A percentile compares a stretch with the other conserved stretches of the same genome.
Conservation (phyloP, 1,140 invertebrate species). For the Rhyacophila brunnea region DNA sequence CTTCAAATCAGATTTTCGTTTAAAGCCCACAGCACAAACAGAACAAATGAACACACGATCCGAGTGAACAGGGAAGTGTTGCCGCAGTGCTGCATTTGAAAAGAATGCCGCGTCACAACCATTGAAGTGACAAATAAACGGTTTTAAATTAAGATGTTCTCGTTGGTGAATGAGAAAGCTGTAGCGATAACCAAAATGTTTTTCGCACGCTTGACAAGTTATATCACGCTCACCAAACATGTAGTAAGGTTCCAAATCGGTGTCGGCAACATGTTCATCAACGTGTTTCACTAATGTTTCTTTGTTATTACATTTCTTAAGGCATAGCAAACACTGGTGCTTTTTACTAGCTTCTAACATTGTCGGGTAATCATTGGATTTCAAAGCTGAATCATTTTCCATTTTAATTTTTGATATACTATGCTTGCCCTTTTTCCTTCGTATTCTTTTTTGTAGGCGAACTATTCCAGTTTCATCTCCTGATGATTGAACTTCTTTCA, state of each 20-base stretch:
- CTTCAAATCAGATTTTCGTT: constrained; percentile 27
- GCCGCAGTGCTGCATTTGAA: constrained; percentile 20
- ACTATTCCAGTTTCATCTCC: not conserved
- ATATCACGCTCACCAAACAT: constrained; percentile 22
- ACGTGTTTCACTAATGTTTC: constrained; percentile 21
- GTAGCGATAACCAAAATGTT: constrained; percentile 20
- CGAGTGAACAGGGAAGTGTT: constrained; percentile 26
- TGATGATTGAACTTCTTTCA: not conserved
- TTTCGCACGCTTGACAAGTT: constrained; percentile 17
- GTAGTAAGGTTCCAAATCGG: constrained; percentile 30
- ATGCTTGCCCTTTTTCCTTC: constrained; percentile 1
- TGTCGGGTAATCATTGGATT: constrained; percentile 16
- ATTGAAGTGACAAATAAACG: constrained; percentile 24
- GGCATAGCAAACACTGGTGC: constrained; percentile 27
- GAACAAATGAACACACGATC: constrained; percentile 27
- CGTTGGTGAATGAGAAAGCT: constrained; percentile 28
- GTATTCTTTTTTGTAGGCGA: not conserved
- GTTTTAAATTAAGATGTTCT: constrained; percentile 28
- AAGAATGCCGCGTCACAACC: constrained; percentile 18
- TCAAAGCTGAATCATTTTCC: not conserved
- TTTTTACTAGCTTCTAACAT: constrained; percentile 14
- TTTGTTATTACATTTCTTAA: constrained; percentile 22
- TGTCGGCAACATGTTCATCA: constrained; percentile 18
- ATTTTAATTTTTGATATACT: constrained; percentile 1
- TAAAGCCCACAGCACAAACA: constrained; percentile 26